phyloP scores from a whole-genome alignment of 2,113 vertebrate species.

The Chiloscyllium plagiosum region DNA sequence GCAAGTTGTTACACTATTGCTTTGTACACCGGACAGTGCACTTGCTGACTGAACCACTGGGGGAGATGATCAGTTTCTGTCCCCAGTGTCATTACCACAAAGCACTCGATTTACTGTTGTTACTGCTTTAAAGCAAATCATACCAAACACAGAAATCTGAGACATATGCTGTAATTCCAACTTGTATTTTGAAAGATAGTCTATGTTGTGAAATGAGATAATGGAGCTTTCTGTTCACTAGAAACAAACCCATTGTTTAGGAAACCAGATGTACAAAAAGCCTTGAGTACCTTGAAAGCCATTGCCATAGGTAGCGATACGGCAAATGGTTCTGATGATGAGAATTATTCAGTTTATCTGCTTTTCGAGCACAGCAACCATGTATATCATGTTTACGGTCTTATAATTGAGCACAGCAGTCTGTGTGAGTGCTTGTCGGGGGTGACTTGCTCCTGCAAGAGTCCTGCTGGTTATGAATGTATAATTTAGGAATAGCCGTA shows the following conservation, averaged over 20 bases:
- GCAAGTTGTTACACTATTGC: background rate
- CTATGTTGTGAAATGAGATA: background rate
- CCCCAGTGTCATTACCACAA: background rate
- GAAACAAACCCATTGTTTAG: background rate
- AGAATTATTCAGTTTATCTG: background rate
- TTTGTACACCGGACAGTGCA: background rate
- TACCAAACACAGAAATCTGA: background rate
- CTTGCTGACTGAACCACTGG: background rate
- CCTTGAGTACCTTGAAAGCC: background rate
- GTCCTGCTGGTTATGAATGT: conserved; percentile 15
- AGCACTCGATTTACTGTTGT: background rate
- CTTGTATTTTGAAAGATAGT: background rate
- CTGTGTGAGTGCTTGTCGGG: background rate
- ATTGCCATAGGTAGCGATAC: background rate
- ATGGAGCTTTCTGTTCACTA: background rate
- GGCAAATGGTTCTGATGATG: background rate
- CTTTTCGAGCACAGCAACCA: background rate
- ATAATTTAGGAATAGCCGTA: conserved; percentile 9
- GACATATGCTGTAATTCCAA: background rate
- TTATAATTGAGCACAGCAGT: background rate
- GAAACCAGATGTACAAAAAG: background rate
- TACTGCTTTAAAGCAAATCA: background rate
- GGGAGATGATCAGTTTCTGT: background rate
- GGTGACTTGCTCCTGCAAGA: background rate
- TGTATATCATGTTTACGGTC: background rate